phyloP scores from a whole-genome alignment of 2,113 vertebrate genomes.

The Maccullochella peelii region DNA sequence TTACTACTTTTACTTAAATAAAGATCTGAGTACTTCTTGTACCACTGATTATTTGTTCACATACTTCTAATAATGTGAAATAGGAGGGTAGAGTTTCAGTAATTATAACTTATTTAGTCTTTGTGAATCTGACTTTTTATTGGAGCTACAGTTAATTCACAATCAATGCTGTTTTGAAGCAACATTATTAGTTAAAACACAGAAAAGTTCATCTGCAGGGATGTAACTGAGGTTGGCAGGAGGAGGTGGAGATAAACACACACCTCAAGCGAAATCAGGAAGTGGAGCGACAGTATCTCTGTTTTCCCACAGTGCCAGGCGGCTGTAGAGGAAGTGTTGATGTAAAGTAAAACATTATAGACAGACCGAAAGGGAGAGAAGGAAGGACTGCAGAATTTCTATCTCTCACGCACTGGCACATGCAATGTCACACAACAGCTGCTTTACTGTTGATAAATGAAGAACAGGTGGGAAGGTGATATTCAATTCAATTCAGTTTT shows the following conservation, averaged over 20 bases:
- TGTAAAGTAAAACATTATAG: slow-evolving; percentile 52
- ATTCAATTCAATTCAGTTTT: too few relatives aligned
- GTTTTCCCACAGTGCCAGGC: slow-evolving; percentile 27
- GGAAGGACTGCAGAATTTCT: background rate
- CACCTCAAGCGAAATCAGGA: slow-evolving; percentile 58
- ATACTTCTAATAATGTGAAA: background rate
- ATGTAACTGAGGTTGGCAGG: background rate
- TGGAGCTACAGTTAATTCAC: background rate
- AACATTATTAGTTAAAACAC: background rate
- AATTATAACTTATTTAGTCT: background rate
- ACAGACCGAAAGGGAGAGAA: background rate
- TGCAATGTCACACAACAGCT: background rate
- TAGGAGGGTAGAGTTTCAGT: background rate
- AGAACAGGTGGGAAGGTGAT: background rate
- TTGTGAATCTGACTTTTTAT: background rate
- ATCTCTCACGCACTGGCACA: background rate
- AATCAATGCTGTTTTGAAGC: background rate
- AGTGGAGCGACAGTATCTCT: slow-evolving; percentile 27
- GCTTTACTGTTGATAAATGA: slow-evolving; percentile 4
- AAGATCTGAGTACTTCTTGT: background rate
- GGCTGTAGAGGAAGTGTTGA: slow-evolving; percentile 59
- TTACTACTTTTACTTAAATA: background rate
- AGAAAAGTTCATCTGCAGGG: background rate
- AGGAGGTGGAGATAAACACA: slow-evolving; percentile 1
- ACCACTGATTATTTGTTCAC: background rate